Evolutionary conservation across 2,797 vertebrate genomes (phyloP).

Genomic region (Dryobates pubescens): DNA sequence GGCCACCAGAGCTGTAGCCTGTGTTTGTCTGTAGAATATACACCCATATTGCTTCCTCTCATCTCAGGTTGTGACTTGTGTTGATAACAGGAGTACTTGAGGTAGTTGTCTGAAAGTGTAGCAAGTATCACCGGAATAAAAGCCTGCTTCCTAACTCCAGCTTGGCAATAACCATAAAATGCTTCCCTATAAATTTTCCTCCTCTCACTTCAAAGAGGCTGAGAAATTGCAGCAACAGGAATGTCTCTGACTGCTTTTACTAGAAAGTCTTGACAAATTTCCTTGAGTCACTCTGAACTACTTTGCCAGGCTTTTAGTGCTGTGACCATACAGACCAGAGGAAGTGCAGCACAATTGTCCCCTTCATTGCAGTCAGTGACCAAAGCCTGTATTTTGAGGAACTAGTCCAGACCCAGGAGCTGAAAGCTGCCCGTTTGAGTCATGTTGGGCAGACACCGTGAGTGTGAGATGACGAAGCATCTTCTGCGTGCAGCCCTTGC

Average conservation of each 20-base stretch:
- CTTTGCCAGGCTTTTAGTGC: not conserved
- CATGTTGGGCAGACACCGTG: not conserved
- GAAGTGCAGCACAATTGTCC: not conserved
- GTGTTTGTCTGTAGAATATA: not conserved
- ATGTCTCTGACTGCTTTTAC: slow-evolving; percentile 31
- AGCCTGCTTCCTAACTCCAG: not conserved
- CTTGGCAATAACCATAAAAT: not conserved
- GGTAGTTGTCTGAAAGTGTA: not conserved
- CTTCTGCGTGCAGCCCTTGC: not conserved
- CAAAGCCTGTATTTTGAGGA: not conserved
- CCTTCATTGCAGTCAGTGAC: not conserved
- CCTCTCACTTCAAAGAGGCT: not conserved
- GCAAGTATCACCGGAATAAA: not conserved
- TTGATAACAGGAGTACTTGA: not conserved
- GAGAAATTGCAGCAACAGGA: not conserved
- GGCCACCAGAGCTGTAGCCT: not conserved
- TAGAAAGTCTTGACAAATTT: slow-evolving; percentile 55
- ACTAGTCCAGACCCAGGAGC: not conserved
- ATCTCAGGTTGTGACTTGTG: not conserved
- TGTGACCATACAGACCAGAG: not conserved
- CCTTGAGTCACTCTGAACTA: not conserved
- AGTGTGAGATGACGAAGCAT: not conserved
- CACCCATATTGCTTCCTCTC: not conserved
- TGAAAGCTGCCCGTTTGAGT: not conserved
- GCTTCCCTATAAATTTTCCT: slow-evolving; percentile 5